A percentile compares a stretch with the other conserved stretches of the same genome.
These are phyloP conservation scores for Scaeva pyrastri DNA, from an alignment of 2,888 invertebrate species.

Conservation along the genomic window DNA sequence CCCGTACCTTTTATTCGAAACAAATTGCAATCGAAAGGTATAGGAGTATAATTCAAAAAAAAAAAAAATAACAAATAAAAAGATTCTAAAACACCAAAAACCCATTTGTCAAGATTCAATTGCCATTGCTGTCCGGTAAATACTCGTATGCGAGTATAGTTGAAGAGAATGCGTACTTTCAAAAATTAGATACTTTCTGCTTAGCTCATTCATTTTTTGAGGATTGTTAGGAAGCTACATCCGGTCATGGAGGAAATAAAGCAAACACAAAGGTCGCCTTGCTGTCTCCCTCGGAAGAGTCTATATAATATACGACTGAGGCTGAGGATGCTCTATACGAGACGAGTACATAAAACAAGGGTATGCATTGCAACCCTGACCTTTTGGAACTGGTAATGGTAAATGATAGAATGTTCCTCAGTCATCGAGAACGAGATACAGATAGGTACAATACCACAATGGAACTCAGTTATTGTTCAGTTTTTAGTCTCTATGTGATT, in stretches of 20 bases:
- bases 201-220: conserved; percentile 53
- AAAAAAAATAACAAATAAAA: conserved; percentile 16
- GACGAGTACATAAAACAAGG: not conserved
- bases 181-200: conserved; percentile 9
- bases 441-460: conserved; percentile 64
- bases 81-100: conserved; percentile 38
- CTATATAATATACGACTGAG: conserved; percentile 9
- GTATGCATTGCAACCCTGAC: conserved; percentile 48
- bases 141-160: too few species aligned
- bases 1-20: conserved; percentile 48
- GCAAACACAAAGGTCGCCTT: conserved; percentile 62
- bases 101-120: conserved; percentile 76
- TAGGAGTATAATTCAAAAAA: too few species aligned
- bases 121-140: conserved; percentile 67
- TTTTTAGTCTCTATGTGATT: conserved; percentile 25
- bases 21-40: conserved; percentile 68
- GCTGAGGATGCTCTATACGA: too few species aligned
- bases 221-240: conserved; percentile 75
- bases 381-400: conserved; percentile 9
- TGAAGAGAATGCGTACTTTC: conserved; percentile 57
- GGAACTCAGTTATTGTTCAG: conserved; percentile 48
- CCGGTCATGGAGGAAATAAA: conserved; percentile 74
- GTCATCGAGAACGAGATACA: conserved; percentile 40
- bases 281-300: conserved; percentile 36
- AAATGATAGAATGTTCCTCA: conserved; percentile 31